Conservation (phyloP, 2,113 vertebrate species). For the Myocastor coypus region DNA sequence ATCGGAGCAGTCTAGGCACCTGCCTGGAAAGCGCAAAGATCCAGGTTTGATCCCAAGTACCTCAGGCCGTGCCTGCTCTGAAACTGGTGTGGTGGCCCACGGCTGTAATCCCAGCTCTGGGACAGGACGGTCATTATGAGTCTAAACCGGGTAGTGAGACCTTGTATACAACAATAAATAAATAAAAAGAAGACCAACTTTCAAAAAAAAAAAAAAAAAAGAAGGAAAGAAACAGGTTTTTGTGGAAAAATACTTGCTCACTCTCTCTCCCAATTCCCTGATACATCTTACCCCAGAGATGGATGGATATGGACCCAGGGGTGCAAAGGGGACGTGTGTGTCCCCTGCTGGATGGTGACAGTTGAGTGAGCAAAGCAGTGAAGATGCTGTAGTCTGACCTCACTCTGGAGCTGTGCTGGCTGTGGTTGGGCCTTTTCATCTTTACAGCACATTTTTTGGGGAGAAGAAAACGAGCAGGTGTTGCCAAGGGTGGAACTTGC, state of each 20-base stretch:
- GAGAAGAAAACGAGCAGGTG: neutral
- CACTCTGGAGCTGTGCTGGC: neutral
- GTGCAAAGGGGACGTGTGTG: neutral
- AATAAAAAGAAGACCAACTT: too few species aligned
- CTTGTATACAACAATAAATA: too few species aligned
- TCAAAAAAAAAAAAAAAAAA: too few species aligned
- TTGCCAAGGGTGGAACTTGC: conserved; percentile 10
- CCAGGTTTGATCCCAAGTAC: too few species aligned
- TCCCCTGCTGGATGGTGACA: neutral
- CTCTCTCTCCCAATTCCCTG: neutral
- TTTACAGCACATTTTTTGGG: neutral
- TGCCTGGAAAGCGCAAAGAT: too few species aligned
- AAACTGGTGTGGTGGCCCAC: too few species aligned
- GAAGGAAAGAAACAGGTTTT: neutral
- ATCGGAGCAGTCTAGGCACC: too few species aligned
- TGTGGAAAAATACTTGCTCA: neutral
- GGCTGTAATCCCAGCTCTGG: too few species aligned
- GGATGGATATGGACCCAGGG: neutral
- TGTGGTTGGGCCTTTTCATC: conserved; percentile 30
- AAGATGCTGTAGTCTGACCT: neutral
- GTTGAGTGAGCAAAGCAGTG: neutral
- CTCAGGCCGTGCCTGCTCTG: too few species aligned
- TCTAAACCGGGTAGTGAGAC: too few species aligned
- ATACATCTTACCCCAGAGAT: neutral
- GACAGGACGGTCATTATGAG: too few species aligned